Evolutionary conservation across 2,797 vertebrate genomes (phyloP), one percentile per base, ranked within the genome.

Genomic region (Pseudomugil gertrudae): DNA sequence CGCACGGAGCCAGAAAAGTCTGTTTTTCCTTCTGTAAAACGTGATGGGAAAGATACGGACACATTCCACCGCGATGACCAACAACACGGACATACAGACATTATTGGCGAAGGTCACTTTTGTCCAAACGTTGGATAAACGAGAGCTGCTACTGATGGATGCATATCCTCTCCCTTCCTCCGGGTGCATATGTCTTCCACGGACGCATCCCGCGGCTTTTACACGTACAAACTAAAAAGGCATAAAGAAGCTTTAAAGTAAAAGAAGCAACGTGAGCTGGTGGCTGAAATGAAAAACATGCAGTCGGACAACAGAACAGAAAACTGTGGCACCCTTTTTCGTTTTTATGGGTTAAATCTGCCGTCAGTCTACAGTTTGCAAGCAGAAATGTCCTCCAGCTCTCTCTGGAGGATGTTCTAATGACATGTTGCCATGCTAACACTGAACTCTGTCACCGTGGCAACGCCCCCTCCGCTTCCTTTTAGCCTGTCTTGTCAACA

Each of bases 271-370:
- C 53, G 4, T 1, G 11, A 69, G 69, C 54, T 10, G 79, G 70
- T 38, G 76, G 80, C 69, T 71, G 55, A 85, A 86, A 88, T 78
- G 61, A 89, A 86, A 86, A 85, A 91, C 92, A 92, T 92, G 92
- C 92, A 88, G n/a, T n/a, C n/a, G n/a, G 32, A 45, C 90, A 91
- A 78, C 89, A 91, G 89, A 87, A 4, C 76, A 43, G 67, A 30
- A 48, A 69, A 67, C 69, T 84, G 91, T 95, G 94, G 93, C 93
- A 95, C 92, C 88, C 78, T 86, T 93, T 88, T 70, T 29, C 13
- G 3, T 78, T 63, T 69, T 66, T 63, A 19, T 71, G 45, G 69
- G 21, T 77, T 48, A 43, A 61, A 64, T 83, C 71, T 70, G 76
- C 79, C 55, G 6, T 75, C 33, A 40, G 53, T 74, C 60, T 70